phyloP scores from a whole-genome alignment of 2,797 vertebrate genomes.

The Oreochromis grahami region DNA sequence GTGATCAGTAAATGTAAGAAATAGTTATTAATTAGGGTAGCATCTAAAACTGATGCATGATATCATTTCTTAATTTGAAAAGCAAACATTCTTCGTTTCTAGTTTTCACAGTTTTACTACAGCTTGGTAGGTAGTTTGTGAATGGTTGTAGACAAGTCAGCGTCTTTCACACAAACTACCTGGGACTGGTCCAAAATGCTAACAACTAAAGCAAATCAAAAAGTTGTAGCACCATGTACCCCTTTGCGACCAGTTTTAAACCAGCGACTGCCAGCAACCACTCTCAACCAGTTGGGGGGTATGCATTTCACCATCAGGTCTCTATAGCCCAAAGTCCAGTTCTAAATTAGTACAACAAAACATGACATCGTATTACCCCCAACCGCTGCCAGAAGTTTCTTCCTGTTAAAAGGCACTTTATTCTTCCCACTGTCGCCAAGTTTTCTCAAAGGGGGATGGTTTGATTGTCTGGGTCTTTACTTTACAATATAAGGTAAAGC shows the following conservation, averaged over 20 bases:
- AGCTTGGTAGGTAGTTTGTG: background rate
- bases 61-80: background rate
- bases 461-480: background rate
- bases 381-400: background rate
- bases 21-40: background rate
- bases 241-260: background rate
- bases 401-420: background rate
- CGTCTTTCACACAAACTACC: background rate
- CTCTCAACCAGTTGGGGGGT: background rate
- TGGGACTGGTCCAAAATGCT: background rate
- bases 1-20: background rate
- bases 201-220: background rate
- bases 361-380: background rate
- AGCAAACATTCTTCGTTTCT: background rate
- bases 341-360: background rate
- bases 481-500: background rate
- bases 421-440: background rate
- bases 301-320: background rate
- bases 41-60: background rate
- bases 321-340: background rate
- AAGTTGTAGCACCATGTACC: background rate
- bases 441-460: background rate
- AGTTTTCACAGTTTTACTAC: background rate
- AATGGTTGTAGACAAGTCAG: background rate
- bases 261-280: background rate